These are phyloP conservation scores for Ectemnius continuus DNA, from an alignment of 2,888 invertebrate species.

Conservation along the genomic window DNA sequence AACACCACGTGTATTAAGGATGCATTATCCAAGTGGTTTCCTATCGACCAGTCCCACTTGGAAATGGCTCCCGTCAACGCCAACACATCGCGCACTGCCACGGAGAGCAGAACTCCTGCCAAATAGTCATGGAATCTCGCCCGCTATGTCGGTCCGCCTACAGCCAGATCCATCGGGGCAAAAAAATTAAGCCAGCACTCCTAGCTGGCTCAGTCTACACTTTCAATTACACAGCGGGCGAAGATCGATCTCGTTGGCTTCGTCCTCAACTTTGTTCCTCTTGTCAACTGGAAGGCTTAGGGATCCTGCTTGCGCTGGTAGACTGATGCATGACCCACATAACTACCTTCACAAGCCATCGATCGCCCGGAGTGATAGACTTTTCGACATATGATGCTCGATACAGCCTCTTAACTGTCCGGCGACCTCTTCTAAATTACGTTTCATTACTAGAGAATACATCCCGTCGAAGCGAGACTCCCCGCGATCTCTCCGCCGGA, in stretches of 20 bases:
- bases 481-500: no score
- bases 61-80: not conserved
- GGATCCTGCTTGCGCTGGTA: constrained; percentile 13
- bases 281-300: constrained; percentile 11
- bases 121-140: not conserved
- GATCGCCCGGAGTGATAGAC: not conserved
- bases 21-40: not conserved
- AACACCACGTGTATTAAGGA: not conserved
- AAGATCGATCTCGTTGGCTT: constrained; percentile 10
- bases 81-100: not conserved
- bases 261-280: constrained; percentile 15
- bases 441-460: not conserved
- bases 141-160: not conserved
- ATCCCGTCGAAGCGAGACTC: no score
- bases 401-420: not conserved
- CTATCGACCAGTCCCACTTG: not conserved
- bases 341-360: constrained; percentile 5
- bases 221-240: constrained; percentile 22
- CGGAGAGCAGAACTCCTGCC: not conserved
- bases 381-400: not conserved
- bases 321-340: constrained; percentile 32
- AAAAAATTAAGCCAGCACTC: not conserved
- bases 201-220: constrained; percentile 6
- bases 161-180: not conserved
- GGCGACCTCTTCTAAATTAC: not conserved